Percentiles rank a stretch among this genome's conserved stretches.
These are phyloP conservation scores for Phaethornis superciliosus DNA, from an alignment of 2,113 vertebrate genomes.

Conservation along the genomic window DNA sequence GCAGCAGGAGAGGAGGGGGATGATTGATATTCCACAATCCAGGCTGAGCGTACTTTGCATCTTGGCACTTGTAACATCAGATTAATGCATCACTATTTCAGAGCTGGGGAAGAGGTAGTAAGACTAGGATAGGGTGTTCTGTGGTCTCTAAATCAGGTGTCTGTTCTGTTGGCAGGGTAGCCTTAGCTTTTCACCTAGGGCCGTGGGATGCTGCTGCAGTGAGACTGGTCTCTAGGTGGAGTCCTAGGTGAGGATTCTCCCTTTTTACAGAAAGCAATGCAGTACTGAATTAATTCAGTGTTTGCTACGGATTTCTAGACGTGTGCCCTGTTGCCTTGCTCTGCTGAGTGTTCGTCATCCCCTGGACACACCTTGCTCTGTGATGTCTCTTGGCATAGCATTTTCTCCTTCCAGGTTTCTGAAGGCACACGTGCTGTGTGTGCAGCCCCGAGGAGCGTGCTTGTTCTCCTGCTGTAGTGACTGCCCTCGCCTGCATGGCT, in stretches of 20 bases:
- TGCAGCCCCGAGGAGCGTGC: fast-evolving
- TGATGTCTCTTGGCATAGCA: neutral
- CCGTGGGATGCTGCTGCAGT: neutral
- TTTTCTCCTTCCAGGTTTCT: neutral
- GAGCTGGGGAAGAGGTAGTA: neutral
- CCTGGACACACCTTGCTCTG: neutral
- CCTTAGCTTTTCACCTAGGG: neutral
- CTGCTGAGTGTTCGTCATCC: fast-evolving
- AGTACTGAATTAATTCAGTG: neutral
- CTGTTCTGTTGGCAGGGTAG: neutral
- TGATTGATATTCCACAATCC: neutral
- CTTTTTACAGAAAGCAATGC: neutral
- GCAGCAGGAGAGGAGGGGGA: neutral
- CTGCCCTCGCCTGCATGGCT: neutral
- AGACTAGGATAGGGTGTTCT: fast-evolving
- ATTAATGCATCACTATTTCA: neutral
- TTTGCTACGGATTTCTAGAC: neutral
- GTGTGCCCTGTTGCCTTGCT: neutral
- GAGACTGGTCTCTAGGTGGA: neutral
- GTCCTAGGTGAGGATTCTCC: neutral
- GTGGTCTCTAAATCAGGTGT: neutral
- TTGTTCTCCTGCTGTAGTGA: neutral
- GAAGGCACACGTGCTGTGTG: fast-evolving
- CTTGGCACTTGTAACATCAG: neutral
- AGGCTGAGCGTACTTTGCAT: neutral